These are phyloP conservation scores for Cygnus buccinator DNA, from an alignment of 2,113 vertebrate genomes.

Conservation along the genomic window DNA sequence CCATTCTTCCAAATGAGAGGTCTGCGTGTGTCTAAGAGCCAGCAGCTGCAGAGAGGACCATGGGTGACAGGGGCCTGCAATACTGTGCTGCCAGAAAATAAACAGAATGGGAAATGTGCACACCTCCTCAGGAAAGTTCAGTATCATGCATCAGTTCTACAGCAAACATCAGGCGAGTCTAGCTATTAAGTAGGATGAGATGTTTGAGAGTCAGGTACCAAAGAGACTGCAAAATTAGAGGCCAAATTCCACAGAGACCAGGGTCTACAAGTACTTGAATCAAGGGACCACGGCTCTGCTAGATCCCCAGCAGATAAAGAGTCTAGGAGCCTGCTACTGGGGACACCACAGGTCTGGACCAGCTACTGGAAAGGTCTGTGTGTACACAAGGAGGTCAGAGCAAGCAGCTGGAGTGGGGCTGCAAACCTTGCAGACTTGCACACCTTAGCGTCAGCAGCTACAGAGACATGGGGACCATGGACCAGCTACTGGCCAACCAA, in stretches of 20 bases:
- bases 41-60: neutral
- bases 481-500: neutral
- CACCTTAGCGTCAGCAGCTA: neutral
- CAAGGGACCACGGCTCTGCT: neutral
- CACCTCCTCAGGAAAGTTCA: neutral
- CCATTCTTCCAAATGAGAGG: neutral
- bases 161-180: neutral
- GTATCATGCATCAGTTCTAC: neutral
- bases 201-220: neutral
- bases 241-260: neutral
- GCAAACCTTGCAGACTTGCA: neutral
- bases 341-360: neutral
- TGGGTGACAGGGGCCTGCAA: rapidly evolving
- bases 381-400: neutral
- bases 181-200: neutral
- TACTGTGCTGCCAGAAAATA: neutral
- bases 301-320: neutral
- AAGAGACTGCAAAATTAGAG: neutral
- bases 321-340: neutral
- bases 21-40: neutral
- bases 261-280: neutral
- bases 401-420: neutral
- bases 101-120: neutral
- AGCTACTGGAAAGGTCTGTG: neutral
- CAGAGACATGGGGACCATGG: rapidly evolving